Evolutionary conservation across 2,113 vertebrate genomes (phyloP).

Genomic region (Leptobrachium ailaonicum): DNA sequence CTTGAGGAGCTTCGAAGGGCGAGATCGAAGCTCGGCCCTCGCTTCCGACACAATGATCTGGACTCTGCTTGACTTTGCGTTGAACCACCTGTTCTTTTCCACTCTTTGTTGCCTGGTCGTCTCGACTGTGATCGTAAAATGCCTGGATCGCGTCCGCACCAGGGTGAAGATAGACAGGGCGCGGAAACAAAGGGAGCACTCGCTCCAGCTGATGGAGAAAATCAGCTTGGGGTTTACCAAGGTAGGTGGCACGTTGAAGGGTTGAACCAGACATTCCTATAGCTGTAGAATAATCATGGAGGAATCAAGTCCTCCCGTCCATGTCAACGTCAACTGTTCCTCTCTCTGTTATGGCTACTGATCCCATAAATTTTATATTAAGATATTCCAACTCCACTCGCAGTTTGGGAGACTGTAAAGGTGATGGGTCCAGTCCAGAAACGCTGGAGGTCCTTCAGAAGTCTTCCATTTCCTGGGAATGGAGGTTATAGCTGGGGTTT

Average conservation of each 20-base stretch:
- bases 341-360: too few relatives aligned
- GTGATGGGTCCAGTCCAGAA: too few relatives aligned
- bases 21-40: background rate
- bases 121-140: conserved; percentile 13
- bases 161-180: conserved; percentile 22
- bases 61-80: conserved; percentile 14
- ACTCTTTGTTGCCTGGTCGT: conserved; percentile 13
- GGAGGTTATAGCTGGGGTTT: too few relatives aligned
- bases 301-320: too few relatives aligned
- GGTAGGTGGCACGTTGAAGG: background rate
- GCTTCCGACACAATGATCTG: conserved; percentile 14
- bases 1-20: background rate
- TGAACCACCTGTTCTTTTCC: conserved; percentile 19
- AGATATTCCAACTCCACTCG: too few relatives aligned
- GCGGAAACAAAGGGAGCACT: conserved; percentile 4
- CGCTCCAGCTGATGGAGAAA: conserved; percentile 28
- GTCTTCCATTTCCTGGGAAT: too few relatives aligned
- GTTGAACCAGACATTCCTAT: too few relatives aligned
- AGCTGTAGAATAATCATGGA: too few relatives aligned
- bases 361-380: too few relatives aligned
- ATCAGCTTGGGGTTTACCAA: background rate
- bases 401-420: too few relatives aligned
- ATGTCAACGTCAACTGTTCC: too few relatives aligned
- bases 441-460: too few relatives aligned
- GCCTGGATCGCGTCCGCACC: conserved; percentile 6